Conservation (phyloP, 2,888 invertebrate genomes). For the Monoplex corrugatus region DNA sequence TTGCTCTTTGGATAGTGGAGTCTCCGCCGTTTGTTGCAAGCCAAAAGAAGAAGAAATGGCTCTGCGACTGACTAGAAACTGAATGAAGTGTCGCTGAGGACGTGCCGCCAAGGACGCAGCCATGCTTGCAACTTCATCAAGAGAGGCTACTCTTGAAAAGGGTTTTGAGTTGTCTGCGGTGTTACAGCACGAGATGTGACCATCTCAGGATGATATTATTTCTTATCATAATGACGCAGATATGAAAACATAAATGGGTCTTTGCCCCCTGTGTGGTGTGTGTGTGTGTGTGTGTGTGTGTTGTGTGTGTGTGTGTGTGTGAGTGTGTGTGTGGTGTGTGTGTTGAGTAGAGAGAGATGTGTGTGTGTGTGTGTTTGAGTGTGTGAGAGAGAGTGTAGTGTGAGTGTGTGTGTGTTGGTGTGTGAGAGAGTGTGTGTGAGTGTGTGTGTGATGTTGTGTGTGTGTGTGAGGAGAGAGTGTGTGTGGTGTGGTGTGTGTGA, state of each 20-base stretch:
- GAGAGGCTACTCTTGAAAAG: constrained; percentile 27
- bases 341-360: too few relatives aligned
- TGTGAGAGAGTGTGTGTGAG: not conserved
- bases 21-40: not conserved
- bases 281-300: not conserved
- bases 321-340: too few relatives aligned
- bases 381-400: too few relatives aligned
- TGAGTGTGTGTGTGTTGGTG: too few relatives aligned
- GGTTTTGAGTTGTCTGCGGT: not conserved
- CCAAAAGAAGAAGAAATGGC: not conserved
- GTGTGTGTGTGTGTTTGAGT: too few relatives aligned
- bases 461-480: too few relatives aligned
- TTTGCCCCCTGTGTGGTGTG: not conserved
- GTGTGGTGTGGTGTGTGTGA: too few relatives aligned
- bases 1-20: not conserved
- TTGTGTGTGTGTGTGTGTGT: not conserved
- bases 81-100: not conserved
- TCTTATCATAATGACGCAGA: not conserved
- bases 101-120: constrained; percentile 53
- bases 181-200: not conserved
- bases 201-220: not conserved
- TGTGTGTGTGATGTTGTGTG: too few relatives aligned
- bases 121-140: constrained; percentile 38
- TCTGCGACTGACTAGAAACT: not conserved
- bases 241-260: not conserved